phyloP scores from a whole-genome alignment of 2,113 vertebrate genomes.

The Eublepharis macularius region DNA sequence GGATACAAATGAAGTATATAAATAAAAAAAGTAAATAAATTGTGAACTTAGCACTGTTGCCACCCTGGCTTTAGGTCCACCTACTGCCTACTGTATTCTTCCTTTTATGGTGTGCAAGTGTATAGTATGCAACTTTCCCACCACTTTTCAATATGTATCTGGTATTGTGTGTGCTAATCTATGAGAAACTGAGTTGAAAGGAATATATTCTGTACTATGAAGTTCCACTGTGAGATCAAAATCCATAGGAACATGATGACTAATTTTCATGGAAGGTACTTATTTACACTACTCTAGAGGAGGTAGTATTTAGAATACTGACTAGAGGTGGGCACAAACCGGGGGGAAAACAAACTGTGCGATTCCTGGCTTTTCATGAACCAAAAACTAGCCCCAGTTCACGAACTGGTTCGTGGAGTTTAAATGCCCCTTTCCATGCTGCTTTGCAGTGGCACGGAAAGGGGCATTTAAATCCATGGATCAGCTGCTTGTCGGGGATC shows the following conservation, averaged over 20 bases:
- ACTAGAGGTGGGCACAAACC: too few relatives aligned
- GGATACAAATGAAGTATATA: too few relatives aligned
- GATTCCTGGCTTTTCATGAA: too few relatives aligned
- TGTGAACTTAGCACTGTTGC: background rate
- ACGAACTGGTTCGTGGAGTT: too few relatives aligned
- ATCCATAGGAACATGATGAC: background rate
- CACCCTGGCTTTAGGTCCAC: background rate
- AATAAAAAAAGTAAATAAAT: too few relatives aligned
- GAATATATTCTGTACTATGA: background rate
- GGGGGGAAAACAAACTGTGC: too few relatives aligned
- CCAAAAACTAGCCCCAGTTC: too few relatives aligned
- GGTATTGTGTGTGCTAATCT: background rate
- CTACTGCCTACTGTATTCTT: background rate
- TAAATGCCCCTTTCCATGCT: too few relatives aligned
- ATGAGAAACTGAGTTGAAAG: background rate
- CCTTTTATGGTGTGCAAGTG: background rate
- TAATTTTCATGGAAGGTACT: background rate
- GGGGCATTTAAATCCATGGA: too few relatives aligned
- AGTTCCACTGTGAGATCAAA: background rate
- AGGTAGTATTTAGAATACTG: background rate
- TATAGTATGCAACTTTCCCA: background rate
- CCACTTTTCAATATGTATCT: background rate
- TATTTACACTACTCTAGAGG: background rate
- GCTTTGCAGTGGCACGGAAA: too few relatives aligned
- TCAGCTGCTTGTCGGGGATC: too few relatives aligned